Percentiles rank a stretch among this genome's conserved stretches.
These are phyloP conservation scores for Psittacula cyanocephala DNA, from an alignment of 2,113 vertebrate genomes.

Conservation along the genomic window DNA sequence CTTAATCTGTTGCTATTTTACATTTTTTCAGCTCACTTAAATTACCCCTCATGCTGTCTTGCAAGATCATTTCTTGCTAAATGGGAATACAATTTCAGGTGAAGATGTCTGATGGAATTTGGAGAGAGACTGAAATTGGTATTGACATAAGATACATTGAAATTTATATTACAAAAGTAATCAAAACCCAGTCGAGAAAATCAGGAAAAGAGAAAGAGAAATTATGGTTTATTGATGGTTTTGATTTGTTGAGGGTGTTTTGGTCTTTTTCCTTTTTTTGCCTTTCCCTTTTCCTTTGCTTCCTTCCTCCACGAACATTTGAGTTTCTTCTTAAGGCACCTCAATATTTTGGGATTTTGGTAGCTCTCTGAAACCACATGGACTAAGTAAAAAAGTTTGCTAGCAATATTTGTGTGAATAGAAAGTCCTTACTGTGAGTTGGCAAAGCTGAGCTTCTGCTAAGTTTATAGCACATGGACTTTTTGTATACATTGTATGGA, in stretches of 20 bases:
- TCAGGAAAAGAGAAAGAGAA: background rate
- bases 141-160: background rate
- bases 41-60: background rate
- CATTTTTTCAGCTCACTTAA: background rate
- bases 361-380: background rate
- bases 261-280: background rate
- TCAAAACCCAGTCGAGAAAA: background rate
- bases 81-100: background rate
- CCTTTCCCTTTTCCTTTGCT: background rate
- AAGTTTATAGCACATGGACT: background rate
- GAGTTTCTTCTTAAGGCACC: background rate
- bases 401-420: background rate
- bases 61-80: slow-evolving; percentile 19
- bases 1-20: background rate
- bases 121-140: background rate
- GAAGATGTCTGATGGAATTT: slow-evolving; percentile 1
- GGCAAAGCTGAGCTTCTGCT: background rate
- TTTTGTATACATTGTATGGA: background rate
- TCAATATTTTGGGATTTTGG: background rate
- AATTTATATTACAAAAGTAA: background rate
- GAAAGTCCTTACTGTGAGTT: background rate
- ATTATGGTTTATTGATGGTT: background rate
- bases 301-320: background rate
- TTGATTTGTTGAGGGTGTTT: no score
- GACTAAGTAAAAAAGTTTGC: background rate